phyloP scores from a whole-genome alignment of 2,888 invertebrate genomes.

The Nyleta sp. region DNA sequence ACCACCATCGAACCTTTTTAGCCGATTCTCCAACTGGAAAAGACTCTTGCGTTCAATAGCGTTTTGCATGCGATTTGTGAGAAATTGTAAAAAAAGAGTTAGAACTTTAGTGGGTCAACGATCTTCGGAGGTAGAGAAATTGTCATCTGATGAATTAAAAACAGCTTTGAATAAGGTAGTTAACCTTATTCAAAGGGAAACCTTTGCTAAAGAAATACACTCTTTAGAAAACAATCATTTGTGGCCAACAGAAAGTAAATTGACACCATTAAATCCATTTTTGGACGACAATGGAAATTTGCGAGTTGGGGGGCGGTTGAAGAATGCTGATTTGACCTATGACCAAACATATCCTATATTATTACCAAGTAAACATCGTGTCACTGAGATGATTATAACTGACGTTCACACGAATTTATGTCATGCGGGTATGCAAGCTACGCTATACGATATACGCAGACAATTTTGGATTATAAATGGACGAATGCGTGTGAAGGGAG shows the following conservation, averaged over 20 bases:
- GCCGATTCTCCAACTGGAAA: too few relatives aligned
- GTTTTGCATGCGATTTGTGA: too few relatives aligned
- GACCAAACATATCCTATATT: conserved; percentile 53
- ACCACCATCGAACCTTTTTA: too few relatives aligned
- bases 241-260: neutral
- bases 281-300: neutral
- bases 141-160: too few relatives aligned
- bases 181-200: neutral
- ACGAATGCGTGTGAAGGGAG: conserved; percentile 10
- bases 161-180: neutral
- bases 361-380: conserved; percentile 29
- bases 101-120: too few relatives aligned
- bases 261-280: conserved; percentile 1
- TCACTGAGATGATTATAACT: conserved; percentile 37
- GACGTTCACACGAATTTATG: conserved; percentile 17
- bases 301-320: conserved; percentile 56
- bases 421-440: conserved; percentile 58
- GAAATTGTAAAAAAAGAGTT: too few relatives aligned
- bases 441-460: conserved; percentile 38
- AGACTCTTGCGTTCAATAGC: too few relatives aligned
- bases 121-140: too few relatives aligned
- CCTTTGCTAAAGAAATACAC: neutral
- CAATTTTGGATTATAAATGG: conserved; percentile 60
- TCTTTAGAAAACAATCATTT: neutral
- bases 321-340: conserved; percentile 30